Evolutionary conservation across 1,140 invertebrate species (phyloP).

Genomic region (Sitophilus oryzae): DNA sequence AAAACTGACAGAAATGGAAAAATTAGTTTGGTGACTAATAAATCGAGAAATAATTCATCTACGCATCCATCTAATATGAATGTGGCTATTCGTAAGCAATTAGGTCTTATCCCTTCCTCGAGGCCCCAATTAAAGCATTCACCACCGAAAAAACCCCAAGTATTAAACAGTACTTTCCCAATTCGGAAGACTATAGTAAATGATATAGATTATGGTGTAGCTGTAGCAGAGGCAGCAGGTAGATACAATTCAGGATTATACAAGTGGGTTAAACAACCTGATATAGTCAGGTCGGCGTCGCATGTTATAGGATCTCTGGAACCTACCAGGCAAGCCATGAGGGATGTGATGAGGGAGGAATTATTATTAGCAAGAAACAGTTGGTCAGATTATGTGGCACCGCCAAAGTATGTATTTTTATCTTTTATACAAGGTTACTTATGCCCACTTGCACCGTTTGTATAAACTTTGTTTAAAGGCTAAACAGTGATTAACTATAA

Average conservation of each 20-base stretch:
- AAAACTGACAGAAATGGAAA: conserved; percentile 50
- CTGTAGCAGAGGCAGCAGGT: conserved; percentile 3
- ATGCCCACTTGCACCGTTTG: too few species aligned
- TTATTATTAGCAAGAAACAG: conserved; percentile 17
- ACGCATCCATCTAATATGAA: conserved; percentile 38
- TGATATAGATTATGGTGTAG: conserved; percentile 25
- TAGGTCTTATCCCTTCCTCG: conserved; percentile 33
- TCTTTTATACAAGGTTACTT: too few species aligned
- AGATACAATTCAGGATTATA: conserved; percentile 27
- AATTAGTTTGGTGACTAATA: conserved; percentile 49
- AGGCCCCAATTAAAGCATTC: conserved; percentile 16
- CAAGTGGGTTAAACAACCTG: conserved; percentile 34
- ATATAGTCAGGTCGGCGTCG: conserved; percentile 25
- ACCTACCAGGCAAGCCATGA: conserved; percentile 26
- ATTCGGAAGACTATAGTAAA: conserved; percentile 34
- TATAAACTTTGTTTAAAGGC: too few species aligned
- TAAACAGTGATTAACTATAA: too few species aligned
- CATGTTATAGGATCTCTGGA: conserved; percentile 31
- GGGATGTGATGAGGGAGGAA: conserved; percentile 27
- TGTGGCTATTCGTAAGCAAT: conserved; percentile 38
- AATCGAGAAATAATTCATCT: conserved; percentile 40
- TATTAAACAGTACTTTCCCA: conserved; percentile 11
- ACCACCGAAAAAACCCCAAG: conserved; percentile 11
- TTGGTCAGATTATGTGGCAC: conserved; percentile 22
- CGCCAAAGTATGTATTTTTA: not conserved